Percentiles rank a stretch among this genome's conserved stretches.
Conservation (phyloP, 2,888 invertebrate species). For the Synanthedon formicaeformis region DNA sequence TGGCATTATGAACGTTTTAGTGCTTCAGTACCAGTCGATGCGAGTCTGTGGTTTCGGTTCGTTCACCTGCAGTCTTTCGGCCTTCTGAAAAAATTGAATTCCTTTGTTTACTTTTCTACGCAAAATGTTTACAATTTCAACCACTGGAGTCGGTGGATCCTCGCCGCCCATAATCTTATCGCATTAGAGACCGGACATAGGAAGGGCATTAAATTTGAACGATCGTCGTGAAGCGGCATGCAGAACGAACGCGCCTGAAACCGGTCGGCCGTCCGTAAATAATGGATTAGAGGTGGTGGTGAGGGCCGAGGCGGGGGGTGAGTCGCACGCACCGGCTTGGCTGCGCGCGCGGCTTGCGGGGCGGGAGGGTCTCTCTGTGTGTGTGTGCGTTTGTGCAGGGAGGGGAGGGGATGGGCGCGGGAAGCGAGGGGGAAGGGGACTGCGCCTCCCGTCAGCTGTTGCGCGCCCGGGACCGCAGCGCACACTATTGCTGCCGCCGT, state of each 20-base stretch:
- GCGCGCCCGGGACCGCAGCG: constrained; percentile 62
- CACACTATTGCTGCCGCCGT: constrained; percentile 39
- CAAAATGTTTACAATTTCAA: not conserved
- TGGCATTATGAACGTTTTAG: constrained; percentile 38
- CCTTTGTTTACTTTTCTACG: not conserved
- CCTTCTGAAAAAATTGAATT: not conserved
- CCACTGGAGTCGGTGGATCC: constrained; percentile 5
- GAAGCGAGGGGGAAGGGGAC: constrained; percentile 30
- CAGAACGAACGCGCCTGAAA: constrained; percentile 64
- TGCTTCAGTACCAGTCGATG: constrained; percentile 35
- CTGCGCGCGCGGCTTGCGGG: constrained; percentile 40
- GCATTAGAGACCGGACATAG: constrained; percentile 66
- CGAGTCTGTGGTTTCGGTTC: constrained; percentile 27
- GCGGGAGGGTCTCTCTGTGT: constrained; percentile 5
- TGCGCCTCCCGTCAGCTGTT: constrained; percentile 70
- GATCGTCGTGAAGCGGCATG: constrained; percentile 53
- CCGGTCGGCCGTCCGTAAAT: constrained; percentile 68
- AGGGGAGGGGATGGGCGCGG: constrained; percentile 6
- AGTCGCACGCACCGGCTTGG: constrained; percentile 39
- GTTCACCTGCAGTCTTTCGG: constrained; percentile 28
- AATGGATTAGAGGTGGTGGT: constrained; percentile 66
- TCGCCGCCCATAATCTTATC: constrained; percentile 57
- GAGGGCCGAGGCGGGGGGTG: constrained; percentile 39
- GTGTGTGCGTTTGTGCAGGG: constrained; percentile 15
- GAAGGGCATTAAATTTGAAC: constrained; percentile 69